Evolutionary conservation across 2,113 vertebrate genomes (phyloP).

Genomic region (Marmota monax): DNA sequence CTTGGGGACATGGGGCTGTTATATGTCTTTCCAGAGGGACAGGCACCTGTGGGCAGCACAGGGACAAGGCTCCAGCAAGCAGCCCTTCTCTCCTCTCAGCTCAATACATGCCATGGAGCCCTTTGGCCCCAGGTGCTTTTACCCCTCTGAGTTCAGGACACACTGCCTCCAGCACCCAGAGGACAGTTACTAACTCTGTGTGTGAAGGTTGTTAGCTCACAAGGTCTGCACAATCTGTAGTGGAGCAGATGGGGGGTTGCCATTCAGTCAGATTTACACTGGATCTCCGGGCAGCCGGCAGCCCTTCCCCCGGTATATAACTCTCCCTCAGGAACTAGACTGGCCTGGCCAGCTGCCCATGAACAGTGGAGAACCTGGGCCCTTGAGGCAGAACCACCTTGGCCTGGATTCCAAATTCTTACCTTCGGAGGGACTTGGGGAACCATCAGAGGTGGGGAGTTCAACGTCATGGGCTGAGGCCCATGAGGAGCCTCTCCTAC

Average conservation of each 20-base stretch:
- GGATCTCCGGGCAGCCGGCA: neutral
- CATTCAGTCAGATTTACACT: slow-evolving; percentile 73
- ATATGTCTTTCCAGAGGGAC: neutral
- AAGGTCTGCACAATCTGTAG: neutral
- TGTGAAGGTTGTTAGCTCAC: slow-evolving; percentile 71
- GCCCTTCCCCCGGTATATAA: neutral
- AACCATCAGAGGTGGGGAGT: neutral
- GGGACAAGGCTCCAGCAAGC: neutral
- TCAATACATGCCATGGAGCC: slow-evolving; percentile 69
- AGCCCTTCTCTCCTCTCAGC: slow-evolving; percentile 25
- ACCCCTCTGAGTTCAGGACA: slow-evolving; percentile 79
- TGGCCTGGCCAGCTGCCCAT: neutral
- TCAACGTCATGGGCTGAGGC: too few species aligned
- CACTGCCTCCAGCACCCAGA: neutral
- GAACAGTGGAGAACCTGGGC: neutral
- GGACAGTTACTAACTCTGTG: slow-evolving; percentile 68
- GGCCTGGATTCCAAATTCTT: neutral
- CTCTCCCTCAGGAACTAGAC: neutral
- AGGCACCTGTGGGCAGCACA: too few species aligned
- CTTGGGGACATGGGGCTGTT: neutral
- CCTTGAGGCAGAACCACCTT: neutral
- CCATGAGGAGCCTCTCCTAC: neutral
- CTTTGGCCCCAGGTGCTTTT: slow-evolving; percentile 81
- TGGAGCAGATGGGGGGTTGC: too few species aligned
- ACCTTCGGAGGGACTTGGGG: neutral